These are phyloP conservation scores for Aselliscus stoliczkanus DNA, from an alignment of 2,797 vertebrate genomes.

Conservation along the genomic window DNA sequence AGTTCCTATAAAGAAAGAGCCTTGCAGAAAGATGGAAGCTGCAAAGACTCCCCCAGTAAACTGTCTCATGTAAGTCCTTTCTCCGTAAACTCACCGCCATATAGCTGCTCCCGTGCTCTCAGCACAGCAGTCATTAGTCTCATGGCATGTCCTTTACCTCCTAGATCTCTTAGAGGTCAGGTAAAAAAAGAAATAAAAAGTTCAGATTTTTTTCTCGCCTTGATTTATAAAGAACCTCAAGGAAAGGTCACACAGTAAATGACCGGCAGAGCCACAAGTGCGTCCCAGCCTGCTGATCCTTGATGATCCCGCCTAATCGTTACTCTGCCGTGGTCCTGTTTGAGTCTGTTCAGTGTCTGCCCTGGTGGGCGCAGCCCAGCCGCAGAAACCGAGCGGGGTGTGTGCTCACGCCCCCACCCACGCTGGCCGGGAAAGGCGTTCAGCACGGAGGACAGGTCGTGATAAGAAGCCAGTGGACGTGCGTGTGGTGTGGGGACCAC, in stretches of 20 bases:
- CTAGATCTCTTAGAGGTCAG: not conserved
- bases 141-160: not conserved
- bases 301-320: fast-evolving
- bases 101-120: no score
- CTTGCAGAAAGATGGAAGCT: constrained; percentile 86
- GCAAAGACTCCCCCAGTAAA: constrained; percentile 94
- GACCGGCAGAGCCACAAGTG: not conserved
- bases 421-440: fast-evolving
- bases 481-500: fast-evolving
- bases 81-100: fast-evolving
- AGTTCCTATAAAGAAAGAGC: constrained; percentile 92
- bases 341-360: not conserved
- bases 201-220: not conserved
- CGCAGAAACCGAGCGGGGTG: not conserved
- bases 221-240: not conserved
- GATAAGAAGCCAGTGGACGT: no score
- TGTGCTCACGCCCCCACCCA: no score
- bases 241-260: not conserved
- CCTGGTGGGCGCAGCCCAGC: not conserved
- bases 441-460: no score
- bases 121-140: not conserved
- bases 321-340: not conserved
- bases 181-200: not conserved
- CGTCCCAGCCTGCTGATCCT: not conserved
- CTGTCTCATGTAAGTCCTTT: constrained; percentile 89